Evolutionary conservation across 2,797 vertebrate species (phyloP).

Genomic region (Notoglanidium macrostoma): DNA sequence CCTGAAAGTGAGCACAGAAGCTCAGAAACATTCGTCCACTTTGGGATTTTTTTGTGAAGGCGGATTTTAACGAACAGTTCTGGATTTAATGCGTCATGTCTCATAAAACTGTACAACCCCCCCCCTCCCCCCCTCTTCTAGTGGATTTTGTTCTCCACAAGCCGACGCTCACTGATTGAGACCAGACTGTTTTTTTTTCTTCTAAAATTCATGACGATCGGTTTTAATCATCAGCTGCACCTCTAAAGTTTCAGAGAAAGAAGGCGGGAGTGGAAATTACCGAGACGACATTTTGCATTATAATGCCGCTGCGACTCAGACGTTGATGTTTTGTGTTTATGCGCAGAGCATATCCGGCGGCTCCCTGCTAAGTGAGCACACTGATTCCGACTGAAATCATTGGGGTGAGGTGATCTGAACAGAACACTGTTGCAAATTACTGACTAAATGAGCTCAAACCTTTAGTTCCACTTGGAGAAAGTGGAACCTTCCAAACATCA

Average conservation of each 20-base stretch:
- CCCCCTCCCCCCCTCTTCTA: neutral
- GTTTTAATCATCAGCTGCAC: conserved; percentile 27
- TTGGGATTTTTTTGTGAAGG: conserved; percentile 7
- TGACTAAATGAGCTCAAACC: conserved; percentile 22
- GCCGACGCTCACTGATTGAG: conserved; percentile 1
- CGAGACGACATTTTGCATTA: neutral
- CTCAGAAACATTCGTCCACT: conserved; percentile 12
- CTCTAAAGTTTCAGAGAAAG: neutral
- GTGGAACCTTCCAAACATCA: conserved; percentile 1
- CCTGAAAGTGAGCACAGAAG: conserved; percentile 51
- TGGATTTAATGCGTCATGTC: conserved; percentile 19
- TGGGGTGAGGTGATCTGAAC: conserved; percentile 60
- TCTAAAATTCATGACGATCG: conserved; percentile 28
- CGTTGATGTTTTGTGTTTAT: neutral
- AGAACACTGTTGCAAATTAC: conserved; percentile 36
- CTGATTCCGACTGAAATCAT: conserved; percentile 65
- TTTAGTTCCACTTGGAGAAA: conserved; percentile 18
- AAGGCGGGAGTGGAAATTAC: neutral
- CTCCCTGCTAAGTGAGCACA: conserved; percentile 52
- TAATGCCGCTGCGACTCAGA: neutral
- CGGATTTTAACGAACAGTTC: conserved; percentile 32
- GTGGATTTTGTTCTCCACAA: neutral
- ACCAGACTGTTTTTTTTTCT: conserved; percentile 13
- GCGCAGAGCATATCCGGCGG: conserved; percentile 11
- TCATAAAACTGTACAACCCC: conserved; percentile 21